Conservation (phyloP, 1,140 invertebrate species). For the Bicyclus anynana region DNA sequence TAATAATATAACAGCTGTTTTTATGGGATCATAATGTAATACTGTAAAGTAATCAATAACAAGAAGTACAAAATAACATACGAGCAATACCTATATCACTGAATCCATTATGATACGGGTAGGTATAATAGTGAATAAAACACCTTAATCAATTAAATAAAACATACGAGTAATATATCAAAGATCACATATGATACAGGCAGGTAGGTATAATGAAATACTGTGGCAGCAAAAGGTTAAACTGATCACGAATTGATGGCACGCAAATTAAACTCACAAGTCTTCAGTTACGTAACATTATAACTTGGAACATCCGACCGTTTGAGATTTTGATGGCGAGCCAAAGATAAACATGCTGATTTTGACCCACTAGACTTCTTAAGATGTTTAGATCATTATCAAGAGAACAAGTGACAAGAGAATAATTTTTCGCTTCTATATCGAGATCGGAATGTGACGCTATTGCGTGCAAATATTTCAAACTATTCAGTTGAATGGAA, state of each 20-base stretch:
- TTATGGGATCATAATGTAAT: no score
- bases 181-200: not conserved
- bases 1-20: no score
- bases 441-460: no score
- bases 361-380: slow-evolving; percentile 6
- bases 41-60: no score
- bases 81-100: no score
- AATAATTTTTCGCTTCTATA: not conserved
- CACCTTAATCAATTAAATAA: no score
- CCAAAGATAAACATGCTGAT: slow-evolving; percentile 13
- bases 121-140: no score
- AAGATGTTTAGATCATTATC: slow-evolving; percentile 5
- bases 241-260: slow-evolving; percentile 33
- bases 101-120: no score
- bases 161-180: not conserved
- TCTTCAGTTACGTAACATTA: slow-evolving; percentile 2
- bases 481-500: no score
- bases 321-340: slow-evolving; percentile 6
- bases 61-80: no score
- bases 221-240: slow-evolving; percentile 25
- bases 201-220: not conserved
- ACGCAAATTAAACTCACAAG: slow-evolving; percentile 23
- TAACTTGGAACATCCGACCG: slow-evolving; percentile 13
- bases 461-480: no score
- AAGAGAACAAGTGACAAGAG: not conserved